phyloP scores from a whole-genome alignment of 2,797 vertebrate genomes.

The Calcarius lapponicus region DNA sequence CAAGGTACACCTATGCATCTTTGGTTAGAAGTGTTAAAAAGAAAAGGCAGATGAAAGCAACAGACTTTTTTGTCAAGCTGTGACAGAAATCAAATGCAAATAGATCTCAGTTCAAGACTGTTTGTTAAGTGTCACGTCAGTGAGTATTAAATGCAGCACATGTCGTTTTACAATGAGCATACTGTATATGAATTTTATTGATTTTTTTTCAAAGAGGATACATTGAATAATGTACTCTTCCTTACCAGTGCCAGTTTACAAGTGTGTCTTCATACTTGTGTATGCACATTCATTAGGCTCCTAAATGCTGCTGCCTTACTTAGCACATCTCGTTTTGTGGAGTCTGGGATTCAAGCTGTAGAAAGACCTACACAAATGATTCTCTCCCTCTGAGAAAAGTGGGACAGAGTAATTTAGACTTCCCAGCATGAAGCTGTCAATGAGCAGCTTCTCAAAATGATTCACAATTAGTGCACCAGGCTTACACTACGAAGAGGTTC shows the following conservation, averaged over 20 bases:
- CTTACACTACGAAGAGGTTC: neutral
- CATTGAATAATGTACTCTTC: constrained; percentile 63
- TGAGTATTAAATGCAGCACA: constrained; percentile 73
- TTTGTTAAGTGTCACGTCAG: constrained; percentile 74
- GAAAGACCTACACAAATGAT: constrained; percentile 45
- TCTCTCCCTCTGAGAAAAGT: constrained; percentile 14
- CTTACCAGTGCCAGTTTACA: constrained; percentile 39
- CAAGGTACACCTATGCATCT: constrained; percentile 49
- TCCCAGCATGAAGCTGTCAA: constrained; percentile 32
- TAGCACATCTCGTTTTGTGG: constrained; percentile 1
- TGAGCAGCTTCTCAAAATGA: constrained; percentile 49
- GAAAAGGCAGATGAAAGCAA: constrained; percentile 71
- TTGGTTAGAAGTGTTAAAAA: constrained; percentile 67
- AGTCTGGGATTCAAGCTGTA: constrained; percentile 37
- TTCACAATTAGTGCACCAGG: constrained; percentile 29
- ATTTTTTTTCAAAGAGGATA: constrained; percentile 72
- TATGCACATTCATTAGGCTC: constrained; percentile 53
- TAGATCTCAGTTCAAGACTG: constrained; percentile 74
- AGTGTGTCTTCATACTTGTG: constrained; percentile 32
- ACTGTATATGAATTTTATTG: constrained; percentile 71
- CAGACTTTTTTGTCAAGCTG: constrained; percentile 69
- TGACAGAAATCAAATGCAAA: constrained; percentile 78
- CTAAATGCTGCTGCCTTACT: constrained; percentile 52
- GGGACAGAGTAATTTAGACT: constrained; percentile 45
- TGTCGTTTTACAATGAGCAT: constrained; percentile 74